Conservation (phyloP, 2,797 vertebrate genomes). For the Acropternis orthonyx region DNA sequence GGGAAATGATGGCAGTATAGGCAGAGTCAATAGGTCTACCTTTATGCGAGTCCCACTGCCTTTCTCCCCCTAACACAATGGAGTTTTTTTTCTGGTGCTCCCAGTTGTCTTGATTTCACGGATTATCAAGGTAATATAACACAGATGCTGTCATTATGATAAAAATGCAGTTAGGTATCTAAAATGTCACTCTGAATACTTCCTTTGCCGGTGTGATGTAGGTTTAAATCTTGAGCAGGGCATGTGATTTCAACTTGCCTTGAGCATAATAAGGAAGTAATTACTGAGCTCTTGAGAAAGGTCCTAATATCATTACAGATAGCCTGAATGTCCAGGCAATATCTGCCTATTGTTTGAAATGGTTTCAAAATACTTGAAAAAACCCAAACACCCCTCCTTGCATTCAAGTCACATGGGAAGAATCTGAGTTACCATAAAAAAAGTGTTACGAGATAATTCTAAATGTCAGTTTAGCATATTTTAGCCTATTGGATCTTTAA, state of each 20-base stretch:
- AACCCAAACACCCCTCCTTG: not conserved
- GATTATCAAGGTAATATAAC: constrained; percentile 27
- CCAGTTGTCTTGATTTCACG: constrained; percentile 6
- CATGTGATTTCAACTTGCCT: constrained; percentile 54
- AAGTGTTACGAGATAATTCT: constrained; percentile 72
- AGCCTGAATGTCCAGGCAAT: constrained; percentile 43
- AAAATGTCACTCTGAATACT: constrained; percentile 57
- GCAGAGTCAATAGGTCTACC: not conserved
- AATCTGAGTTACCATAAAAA: constrained; percentile 62
- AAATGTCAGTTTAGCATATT: constrained; percentile 79
- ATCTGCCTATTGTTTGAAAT: constrained; percentile 70
- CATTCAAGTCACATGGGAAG: constrained; percentile 73
- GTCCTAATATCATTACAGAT: constrained; percentile 63
- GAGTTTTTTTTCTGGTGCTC: not conserved
- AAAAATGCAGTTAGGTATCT: constrained; percentile 10
- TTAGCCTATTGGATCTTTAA: constrained; percentile 71
- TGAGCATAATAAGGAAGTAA: constrained; percentile 62
- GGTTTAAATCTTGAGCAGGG: constrained; percentile 62
- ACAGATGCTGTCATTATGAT: not conserved
- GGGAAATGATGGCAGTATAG: not conserved
- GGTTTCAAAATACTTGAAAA: constrained; percentile 51
- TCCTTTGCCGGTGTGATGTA: not conserved
- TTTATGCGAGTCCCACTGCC: not conserved
- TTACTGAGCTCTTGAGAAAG: constrained; percentile 67
- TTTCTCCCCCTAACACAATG: not conserved